Evolutionary conservation across 2,888 invertebrate species (phyloP), one percentile per base, ranked within the genome.

Genomic region (Perithous albicinctus): DNA sequence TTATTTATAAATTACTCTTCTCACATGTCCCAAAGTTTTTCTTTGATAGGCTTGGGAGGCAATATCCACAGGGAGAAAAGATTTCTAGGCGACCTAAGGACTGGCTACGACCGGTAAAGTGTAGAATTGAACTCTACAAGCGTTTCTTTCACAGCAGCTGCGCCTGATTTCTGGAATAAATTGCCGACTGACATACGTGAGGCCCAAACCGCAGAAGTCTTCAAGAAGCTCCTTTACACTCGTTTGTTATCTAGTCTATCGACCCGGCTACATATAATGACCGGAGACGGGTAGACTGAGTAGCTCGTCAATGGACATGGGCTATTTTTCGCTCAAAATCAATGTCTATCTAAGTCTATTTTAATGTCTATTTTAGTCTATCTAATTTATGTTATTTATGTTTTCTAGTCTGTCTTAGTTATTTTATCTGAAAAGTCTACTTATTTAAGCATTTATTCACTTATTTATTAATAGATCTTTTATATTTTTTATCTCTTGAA

Each of bases 301-400:
- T n/a, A n/a, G n/a, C n/a, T n/a, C n/a, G n/a, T n/a, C n/a, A n/a
- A n/a, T n/a, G n/a, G n/a, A n/a, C n/a, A n/a, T n/a, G n/a, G n/a
- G n/a, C n/a, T n/a, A n/a, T n/a, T n/a, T n/a, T n/a, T n/a, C n/a
- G n/a, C n/a, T n/a, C n/a, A n/a, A n/a, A n/a, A n/a, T n/a, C 15
- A 54, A 10, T 51, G 43, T 61, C 67, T 67, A 73, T 38, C 38
- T 38, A 38, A 38, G 32, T 18, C 29, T 4, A n/a, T 23, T 26
- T 64, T 20, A 46, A 43, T 64, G 15, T 46, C 46, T 18, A 5
- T 48, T 4, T 48, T 20, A n/a, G n/a, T n/a, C n/a, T n/a, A n/a
- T n/a, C n/a, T n/a, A n/a, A n/a, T n/a, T n/a, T n/a, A n/a, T n/a
- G n/a, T n/a, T n/a, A n/a, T n/a, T n/a, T n/a, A n/a, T 18, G 1